Evolutionary conservation across 2,113 vertebrate species (phyloP).

Genomic region (Mus pahari): DNA sequence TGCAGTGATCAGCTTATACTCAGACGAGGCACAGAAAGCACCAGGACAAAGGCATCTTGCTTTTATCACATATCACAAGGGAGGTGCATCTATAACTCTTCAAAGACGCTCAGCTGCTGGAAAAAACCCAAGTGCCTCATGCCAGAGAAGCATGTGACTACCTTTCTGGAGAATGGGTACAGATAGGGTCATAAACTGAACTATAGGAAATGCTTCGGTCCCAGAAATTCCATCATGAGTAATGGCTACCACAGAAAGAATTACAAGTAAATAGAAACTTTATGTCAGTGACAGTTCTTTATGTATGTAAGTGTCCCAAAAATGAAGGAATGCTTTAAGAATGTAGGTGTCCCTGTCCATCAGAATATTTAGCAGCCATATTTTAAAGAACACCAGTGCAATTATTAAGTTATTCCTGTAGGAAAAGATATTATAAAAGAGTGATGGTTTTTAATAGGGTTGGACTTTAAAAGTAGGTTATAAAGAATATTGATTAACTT

Average conservation of each 20-base stretch:
- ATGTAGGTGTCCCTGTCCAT: no score
- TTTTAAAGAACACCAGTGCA: not conserved
- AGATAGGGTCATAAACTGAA: not conserved
- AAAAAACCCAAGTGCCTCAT: not conserved
- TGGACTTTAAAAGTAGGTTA: not conserved
- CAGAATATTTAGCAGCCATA: not conserved
- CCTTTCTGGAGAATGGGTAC: not conserved
- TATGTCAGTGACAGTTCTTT: not conserved
- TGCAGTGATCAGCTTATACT: not conserved
- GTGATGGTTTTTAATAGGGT: not conserved
- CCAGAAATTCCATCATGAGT: not conserved
- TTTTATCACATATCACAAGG: not conserved
- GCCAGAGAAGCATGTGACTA: not conserved
- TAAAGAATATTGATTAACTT: not conserved
- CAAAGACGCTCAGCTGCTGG: not conserved
- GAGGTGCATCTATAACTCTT: not conserved
- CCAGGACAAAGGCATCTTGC: not conserved
- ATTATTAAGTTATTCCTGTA: not conserved
- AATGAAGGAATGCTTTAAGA: not conserved
- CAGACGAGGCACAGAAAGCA: not conserved
- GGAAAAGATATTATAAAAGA: conserved; percentile 10
- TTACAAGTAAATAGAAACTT: not conserved
- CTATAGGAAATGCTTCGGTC: not conserved
- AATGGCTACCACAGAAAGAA: not conserved
- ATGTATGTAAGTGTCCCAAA: not conserved